phyloP scores from a whole-genome alignment of 2,888 invertebrate species.

The Gibbula magus region DNA sequence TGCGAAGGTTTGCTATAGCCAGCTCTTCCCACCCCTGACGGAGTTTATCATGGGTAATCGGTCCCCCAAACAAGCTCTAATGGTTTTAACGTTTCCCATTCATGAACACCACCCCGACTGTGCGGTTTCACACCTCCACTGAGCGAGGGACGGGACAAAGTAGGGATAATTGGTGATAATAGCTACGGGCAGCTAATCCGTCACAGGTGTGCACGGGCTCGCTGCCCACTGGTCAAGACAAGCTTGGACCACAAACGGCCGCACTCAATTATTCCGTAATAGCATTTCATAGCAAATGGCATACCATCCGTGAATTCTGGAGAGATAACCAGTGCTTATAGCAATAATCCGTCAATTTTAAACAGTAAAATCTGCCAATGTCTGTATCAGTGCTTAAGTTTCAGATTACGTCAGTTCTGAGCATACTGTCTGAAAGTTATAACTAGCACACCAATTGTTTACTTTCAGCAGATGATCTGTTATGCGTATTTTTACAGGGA shows the following conservation, averaged over 20 bases:
- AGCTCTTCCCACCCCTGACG: background rate
- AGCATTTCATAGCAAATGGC: too few relatives aligned
- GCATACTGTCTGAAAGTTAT: too few relatives aligned
- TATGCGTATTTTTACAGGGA: too few relatives aligned
- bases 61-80: slow-evolving; percentile 3
- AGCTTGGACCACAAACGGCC: slow-evolving; percentile 1
- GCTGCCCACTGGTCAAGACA: slow-evolving; percentile 22
- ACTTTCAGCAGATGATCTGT: too few relatives aligned
- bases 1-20: background rate
- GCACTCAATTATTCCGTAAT: too few relatives aligned
- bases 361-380: too few relatives aligned
- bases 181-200: background rate
- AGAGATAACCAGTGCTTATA: too few relatives aligned
- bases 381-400: too few relatives aligned
- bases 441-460: too few relatives aligned
- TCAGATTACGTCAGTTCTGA: too few relatives aligned
- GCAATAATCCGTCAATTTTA: too few relatives aligned
- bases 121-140: slow-evolving; percentile 4
- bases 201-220: slow-evolving; percentile 17
- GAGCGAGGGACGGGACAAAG: slow-evolving; percentile 18
- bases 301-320: too few relatives aligned
- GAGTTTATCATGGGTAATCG: background rate
- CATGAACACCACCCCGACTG: background rate
- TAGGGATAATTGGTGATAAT: slow-evolving; percentile 27
- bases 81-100: slow-evolving; percentile 21